Evolutionary conservation across 2,888 invertebrate species (phyloP).

Genomic region (Aphodius granarius): DNA sequence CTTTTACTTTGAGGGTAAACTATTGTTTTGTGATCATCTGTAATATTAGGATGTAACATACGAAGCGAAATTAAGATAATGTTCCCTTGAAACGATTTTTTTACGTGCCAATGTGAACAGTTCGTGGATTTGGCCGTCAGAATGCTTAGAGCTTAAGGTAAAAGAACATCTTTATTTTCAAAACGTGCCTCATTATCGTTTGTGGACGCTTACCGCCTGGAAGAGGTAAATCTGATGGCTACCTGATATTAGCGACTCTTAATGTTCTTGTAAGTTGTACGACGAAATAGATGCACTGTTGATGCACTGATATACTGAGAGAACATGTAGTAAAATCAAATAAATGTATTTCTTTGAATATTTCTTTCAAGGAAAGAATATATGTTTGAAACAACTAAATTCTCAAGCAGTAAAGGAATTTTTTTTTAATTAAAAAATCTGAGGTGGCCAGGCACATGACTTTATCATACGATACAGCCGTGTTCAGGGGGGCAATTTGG

Average conservation of each 20-base stretch:
- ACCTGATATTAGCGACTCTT: background rate
- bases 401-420: no score
- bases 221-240: background rate
- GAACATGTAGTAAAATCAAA: no score
- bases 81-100: background rate
- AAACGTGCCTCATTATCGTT: background rate
- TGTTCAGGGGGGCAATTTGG: no score
- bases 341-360: no score
- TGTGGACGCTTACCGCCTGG: background rate
- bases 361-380: no score
- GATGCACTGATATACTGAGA: no score
- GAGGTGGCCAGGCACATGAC: no score
- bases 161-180: background rate
- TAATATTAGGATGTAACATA: background rate
- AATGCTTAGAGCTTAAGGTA: background rate
- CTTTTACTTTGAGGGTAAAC: background rate
- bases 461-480: no score
- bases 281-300: no score
- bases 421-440: no score
- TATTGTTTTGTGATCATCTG: background rate
- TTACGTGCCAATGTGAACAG: background rate
- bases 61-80: background rate
- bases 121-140: background rate
- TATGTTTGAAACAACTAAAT: no score
- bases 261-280: no score